Conservation (phyloP, 2,888 invertebrate genomes). For the Tinea semifulvella region DNA sequence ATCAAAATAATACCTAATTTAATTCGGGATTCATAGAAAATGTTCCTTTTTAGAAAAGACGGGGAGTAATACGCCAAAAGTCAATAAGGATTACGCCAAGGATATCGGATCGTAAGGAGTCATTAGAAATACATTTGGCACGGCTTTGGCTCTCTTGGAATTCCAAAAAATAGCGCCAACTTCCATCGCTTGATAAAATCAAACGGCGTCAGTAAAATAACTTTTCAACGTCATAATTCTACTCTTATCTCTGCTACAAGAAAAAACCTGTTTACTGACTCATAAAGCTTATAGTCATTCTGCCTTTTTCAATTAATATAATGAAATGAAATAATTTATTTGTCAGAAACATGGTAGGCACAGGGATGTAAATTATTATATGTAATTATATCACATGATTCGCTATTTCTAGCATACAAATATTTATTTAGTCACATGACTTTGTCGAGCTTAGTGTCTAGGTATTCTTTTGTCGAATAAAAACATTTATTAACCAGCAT, state of each 20-base stretch:
- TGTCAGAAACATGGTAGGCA: too few species aligned
- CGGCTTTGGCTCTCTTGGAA: conserved; percentile 9
- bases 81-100: conserved; percentile 7
- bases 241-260: conserved; percentile 5
- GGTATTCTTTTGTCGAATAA: too few species aligned
- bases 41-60: background rate
- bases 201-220: conserved; percentile 3
- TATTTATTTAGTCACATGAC: too few species aligned
- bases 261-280: too few species aligned
- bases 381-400: too few species aligned
- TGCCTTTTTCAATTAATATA: too few species aligned
- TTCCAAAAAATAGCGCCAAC: conserved; percentile 10
- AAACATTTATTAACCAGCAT: too few species aligned
- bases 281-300: too few species aligned
- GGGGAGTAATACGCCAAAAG: background rate
- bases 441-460: too few species aligned
- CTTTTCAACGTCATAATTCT: conserved; percentile 11
- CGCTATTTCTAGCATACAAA: too few species aligned
- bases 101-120: conserved; percentile 11
- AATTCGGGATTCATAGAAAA: background rate
- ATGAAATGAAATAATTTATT: too few species aligned
- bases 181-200: conserved; percentile 11
- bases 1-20: background rate
- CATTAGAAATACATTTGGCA: conserved; percentile 23
- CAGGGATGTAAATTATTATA: too few species aligned